Base-by-base conservation (phyloP, 1,140 invertebrate genomes). In the Pararge aegeria region DNA sequence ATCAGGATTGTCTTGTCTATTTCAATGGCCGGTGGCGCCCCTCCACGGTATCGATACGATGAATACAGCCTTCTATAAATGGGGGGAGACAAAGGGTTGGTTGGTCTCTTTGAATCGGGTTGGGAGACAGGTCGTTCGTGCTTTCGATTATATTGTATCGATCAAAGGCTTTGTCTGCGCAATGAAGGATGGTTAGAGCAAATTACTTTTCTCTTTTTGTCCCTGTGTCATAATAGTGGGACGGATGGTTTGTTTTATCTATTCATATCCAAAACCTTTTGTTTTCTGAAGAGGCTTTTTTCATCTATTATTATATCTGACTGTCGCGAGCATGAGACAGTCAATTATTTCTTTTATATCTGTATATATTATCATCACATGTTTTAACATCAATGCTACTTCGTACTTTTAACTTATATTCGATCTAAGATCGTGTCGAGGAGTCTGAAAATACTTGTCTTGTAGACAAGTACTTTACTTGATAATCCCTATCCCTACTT, bases 1-100 rank as follows among this genome's bases (percentile, higher is more conserved):
- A 90, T 90, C 84, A 83, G 87, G 82, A 90, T 90, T 90, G 89
- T 90, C 89, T 90, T 90, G 87, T 89, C 87, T 89, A 74, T 88
- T 87, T 90, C 71, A 87, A 89, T 85, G 79, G 82, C 75, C 85
- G 81, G 72, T 82, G 75, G 83, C 81, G 70, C 84, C 83, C 82
- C 87, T 89, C 85, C 83, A 87, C 84, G 80, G 77, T 82, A 76
- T 84, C 83, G 70, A 73, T 70, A 64, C 66, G 80, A 80, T 86
- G 83, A 87, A 83, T 83, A 78, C 75, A 78, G 73, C 78, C 78
- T 83, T 81, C 80, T 75, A 85, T 87, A 89, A 87, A 90, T 80
- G 86, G 83, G 71, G 75, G 79, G 75, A 75, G 64, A 85, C 83
- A 87, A 89, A 84, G 82, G 83, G 82, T 87, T 86, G 83, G 82